phyloP scores from a whole-genome alignment of 2,113 vertebrate genomes.

The Gymnarchus niloticus region DNA sequence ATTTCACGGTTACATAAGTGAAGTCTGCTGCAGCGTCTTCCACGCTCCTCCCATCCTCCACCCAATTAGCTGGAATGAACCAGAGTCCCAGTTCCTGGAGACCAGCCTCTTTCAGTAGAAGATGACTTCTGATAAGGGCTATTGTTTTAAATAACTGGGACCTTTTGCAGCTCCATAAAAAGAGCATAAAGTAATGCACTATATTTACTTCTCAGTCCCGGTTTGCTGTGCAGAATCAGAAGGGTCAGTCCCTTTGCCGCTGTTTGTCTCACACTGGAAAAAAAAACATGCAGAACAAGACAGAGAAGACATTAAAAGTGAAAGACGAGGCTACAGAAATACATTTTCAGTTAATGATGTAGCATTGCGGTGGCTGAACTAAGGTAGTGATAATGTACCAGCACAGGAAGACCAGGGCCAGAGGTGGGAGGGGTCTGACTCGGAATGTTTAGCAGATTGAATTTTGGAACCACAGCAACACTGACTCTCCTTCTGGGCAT shows the following conservation, averaged over 20 bases:
- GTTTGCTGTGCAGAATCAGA: slow-evolving; percentile 62
- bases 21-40: slow-evolving; percentile 23
- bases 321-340: neutral
- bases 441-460: slow-evolving; percentile 86
- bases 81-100: slow-evolving; percentile 40
- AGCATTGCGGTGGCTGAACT: neutral
- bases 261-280: slow-evolving; percentile 75
- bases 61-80: neutral
- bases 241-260: slow-evolving; percentile 60
- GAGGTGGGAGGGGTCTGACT: slow-evolving; percentile 68
- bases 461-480: slow-evolving; percentile 94
- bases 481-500: slow-evolving; percentile 92
- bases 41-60: slow-evolving; percentile 1
- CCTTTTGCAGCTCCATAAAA: slow-evolving; percentile 24
- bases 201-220: slow-evolving; percentile 68
- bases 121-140: slow-evolving; percentile 42
- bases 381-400: slow-evolving; percentile 63
- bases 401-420: slow-evolving; percentile 63
- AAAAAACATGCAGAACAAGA: slow-evolving; percentile 31
- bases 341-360: neutral
- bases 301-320: neutral
- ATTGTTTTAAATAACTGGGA: slow-evolving; percentile 40
- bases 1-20: slow-evolving; percentile 23
- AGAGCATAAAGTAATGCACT: neutral
- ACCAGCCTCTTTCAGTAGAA: slow-evolving; percentile 40